Percentiles rank a stretch among this genome's conserved stretches.
Evolutionary conservation across 2,113 vertebrate species (phyloP).

Genomic region (Aspidoscelis tigris): DNA sequence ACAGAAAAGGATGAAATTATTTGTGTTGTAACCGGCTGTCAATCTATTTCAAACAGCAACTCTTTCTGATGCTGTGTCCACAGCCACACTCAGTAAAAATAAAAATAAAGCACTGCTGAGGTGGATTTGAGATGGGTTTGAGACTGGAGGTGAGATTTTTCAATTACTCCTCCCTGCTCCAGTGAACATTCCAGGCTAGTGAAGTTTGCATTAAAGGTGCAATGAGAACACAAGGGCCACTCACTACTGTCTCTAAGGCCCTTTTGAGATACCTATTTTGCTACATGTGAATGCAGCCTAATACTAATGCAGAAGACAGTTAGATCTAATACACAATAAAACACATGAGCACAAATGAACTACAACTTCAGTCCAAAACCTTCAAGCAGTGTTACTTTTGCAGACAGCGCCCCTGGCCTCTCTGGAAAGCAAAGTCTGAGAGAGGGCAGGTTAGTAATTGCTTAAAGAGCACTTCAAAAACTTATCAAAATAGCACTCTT

Average conservation of each 20-base stretch:
- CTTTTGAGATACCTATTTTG: too few relatives aligned
- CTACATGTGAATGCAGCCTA: not conserved
- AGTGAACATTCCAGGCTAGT: too few relatives aligned
- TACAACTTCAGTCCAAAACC: not conserved
- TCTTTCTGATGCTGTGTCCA: not conserved
- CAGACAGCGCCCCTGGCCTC: too few relatives aligned
- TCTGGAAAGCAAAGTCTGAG: accelerated
- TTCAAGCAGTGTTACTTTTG: not conserved
- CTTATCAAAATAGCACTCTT: not conserved
- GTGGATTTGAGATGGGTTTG: too few relatives aligned
- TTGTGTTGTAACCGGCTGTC: not conserved
- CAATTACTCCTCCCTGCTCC: too few relatives aligned
- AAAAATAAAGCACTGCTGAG: too few relatives aligned
- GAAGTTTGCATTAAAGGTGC: too few relatives aligned
- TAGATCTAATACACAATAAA: not conserved
- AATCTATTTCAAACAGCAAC: not conserved
- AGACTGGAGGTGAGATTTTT: too few relatives aligned
- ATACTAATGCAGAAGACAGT: not conserved
- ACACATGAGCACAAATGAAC: too few relatives aligned
- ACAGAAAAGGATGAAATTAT: not conserved
- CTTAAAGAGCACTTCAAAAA: not conserved
- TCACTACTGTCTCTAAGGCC: too few relatives aligned
- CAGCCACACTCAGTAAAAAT: not conserved
- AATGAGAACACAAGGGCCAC: too few relatives aligned
- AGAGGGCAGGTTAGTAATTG: constrained; percentile 6